phyloP scores from a whole-genome alignment of 2,797 vertebrate species.

The Erithacus rubecula region DNA sequence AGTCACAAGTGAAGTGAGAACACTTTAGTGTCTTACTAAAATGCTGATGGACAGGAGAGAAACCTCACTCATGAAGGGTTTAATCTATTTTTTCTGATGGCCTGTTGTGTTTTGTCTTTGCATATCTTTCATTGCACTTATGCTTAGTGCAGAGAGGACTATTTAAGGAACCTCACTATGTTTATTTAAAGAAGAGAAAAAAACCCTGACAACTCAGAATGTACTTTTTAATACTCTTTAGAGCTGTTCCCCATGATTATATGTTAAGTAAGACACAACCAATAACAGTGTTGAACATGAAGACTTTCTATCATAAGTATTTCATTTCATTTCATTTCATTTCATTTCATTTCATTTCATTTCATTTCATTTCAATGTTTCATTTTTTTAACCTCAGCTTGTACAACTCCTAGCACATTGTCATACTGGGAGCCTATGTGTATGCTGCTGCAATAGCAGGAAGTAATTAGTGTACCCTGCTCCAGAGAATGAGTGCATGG shows the following conservation, averaged over 20 bases:
- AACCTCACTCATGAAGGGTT: neutral
- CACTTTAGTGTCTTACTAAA: neutral
- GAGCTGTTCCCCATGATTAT: neutral
- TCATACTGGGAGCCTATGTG: neutral
- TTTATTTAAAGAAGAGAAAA: slow-evolving; percentile 16
- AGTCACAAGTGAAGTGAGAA: neutral
- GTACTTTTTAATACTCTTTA: neutral
- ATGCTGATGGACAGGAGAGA: neutral
- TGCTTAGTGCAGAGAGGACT: slow-evolving; percentile 10
- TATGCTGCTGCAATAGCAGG: neutral
- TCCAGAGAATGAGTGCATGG: neutral
- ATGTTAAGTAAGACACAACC: neutral
- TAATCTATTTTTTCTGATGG: neutral
- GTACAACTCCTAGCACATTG: neutral
- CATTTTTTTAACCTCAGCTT: neutral
- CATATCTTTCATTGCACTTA: slow-evolving; percentile 15
- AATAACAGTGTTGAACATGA: neutral
- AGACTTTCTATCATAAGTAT: neutral
- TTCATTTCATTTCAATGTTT: neutral
- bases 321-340: neutral
- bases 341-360: neutral
- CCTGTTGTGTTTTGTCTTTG: slow-evolving; percentile 34
- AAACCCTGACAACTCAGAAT: neutral
- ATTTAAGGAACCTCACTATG: slow-evolving; percentile 13
- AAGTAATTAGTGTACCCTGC: neutral